phyloP scores from a whole-genome alignment of 1,140 invertebrate species.

The Ceratina calcarata region DNA sequence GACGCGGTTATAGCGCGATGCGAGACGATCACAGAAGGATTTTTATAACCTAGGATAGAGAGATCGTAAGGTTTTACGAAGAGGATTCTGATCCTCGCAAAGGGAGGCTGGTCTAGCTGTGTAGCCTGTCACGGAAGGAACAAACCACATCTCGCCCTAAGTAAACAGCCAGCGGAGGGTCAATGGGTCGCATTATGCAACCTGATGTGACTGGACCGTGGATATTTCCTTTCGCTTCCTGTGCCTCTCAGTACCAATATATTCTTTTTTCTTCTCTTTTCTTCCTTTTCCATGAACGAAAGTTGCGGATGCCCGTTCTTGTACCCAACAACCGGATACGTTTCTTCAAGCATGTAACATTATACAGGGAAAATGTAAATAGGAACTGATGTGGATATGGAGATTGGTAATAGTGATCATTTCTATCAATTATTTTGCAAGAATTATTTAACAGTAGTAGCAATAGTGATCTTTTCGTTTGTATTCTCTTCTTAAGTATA shows the following conservation, averaged over 20 bases:
- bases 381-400: too few relatives aligned
- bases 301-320: constrained; percentile 46
- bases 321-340: constrained; percentile 22
- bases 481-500: too few relatives aligned
- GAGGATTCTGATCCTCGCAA: background rate
- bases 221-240: constrained; percentile 53
- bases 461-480: too few relatives aligned
- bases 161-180: constrained; percentile 46
- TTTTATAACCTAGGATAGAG: constrained; percentile 37
- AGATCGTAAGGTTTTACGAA: constrained; percentile 35
- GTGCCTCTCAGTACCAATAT: constrained; percentile 9
- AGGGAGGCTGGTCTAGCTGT: constrained; percentile 2
- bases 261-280: constrained; percentile 16
- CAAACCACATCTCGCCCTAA: constrained; percentile 59
- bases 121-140: constrained; percentile 28
- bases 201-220: constrained; percentile 57
- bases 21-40: constrained; percentile 23
- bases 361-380: background rate
- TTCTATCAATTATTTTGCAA: background rate
- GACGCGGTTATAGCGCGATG: background rate
- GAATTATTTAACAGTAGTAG: background rate
- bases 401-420: background rate
- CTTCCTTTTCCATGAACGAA: background rate
- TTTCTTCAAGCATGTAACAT: constrained; percentile 1
- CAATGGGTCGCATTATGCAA: constrained; percentile 58